Evolutionary conservation across 92 coral and sea anemone genomes (phyloP), one percentile per base, ranked within the genome.

Genomic region (Bergia puertoricense): DNA sequence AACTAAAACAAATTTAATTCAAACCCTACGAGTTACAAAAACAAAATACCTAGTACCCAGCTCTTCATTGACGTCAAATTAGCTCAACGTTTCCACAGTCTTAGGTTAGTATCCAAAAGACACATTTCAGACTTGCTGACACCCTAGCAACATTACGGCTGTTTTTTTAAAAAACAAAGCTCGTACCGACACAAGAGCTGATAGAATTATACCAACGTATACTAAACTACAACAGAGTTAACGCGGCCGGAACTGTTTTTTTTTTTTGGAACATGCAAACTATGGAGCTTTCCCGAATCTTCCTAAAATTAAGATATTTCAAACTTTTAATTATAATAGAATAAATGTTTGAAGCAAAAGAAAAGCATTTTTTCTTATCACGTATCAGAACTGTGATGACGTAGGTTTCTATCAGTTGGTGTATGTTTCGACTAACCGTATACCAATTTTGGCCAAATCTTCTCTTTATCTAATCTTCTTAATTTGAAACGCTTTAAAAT

Each of bases 11-110:
- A 8, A 66, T 43, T 6, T 38, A 80, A 45, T 38, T 82, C n/a
- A 16, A 37, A 41, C 45, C 23, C 69, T 38, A 18, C 8, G 45
- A 56, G 71, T 39, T 57, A 54, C n/a, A 56, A 54, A 30, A 38
- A 43, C 8, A n/a, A 41, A 43, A 77, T 43, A 1, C 40, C 48
- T 46, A 39, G 45, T 30, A 8, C 16, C 16, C 71, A 0, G 46
- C n/a, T 43, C 10, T 14, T 37, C 15, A 72, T 43, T 84, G 65
- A 84, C 66, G 45, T 72, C 44, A 84, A 72, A 82, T 50, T 18
- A 30, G 69, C 8, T 54, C 59, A 54, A 54, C 59, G 59, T 8
- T 74, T 76, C 20, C 46, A 76, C 80, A 76, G 48, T 14, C 9
- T 41, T 18, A 30, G 30, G 30, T 42, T 40, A 54, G 8, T 18